These are phyloP conservation scores for Bombus picipes DNA, from an alignment of 1,140 invertebrate species.

Conservation along the genomic window DNA sequence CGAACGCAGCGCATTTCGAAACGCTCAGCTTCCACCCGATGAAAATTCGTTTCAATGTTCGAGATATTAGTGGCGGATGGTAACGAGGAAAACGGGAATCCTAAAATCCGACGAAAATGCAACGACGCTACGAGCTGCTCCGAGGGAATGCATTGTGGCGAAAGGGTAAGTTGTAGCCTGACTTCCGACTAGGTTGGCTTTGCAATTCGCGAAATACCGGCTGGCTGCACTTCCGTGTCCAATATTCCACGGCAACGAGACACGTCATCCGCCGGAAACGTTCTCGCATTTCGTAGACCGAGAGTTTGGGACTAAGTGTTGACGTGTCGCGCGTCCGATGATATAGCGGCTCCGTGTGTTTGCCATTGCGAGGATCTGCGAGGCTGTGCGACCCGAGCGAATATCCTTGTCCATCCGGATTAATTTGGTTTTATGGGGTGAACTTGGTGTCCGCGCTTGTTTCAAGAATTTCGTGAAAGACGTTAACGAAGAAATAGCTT, in stretches of 20 bases:
- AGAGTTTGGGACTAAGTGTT: slow-evolving; percentile 45
- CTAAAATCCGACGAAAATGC: not conserved
- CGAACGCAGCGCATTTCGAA: no score
- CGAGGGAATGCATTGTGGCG: not conserved
- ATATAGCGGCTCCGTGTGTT: slow-evolving; percentile 28
- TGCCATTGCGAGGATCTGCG: not conserved
- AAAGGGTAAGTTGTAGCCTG: not conserved
- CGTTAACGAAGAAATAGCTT: slow-evolving; percentile 41
- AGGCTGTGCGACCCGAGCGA: slow-evolving; percentile 23
- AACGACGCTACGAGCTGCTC: not conserved
- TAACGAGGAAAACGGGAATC: not conserved
- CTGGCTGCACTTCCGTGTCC: slow-evolving; percentile 1
- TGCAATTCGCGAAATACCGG: slow-evolving; percentile 23
- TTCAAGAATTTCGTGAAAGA: slow-evolving; percentile 48
- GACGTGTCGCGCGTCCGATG: slow-evolving; percentile 46
- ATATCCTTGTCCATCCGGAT: slow-evolving; percentile 51
- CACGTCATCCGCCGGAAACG: slow-evolving; percentile 1
- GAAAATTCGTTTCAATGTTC: not conserved
- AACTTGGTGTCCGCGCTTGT: not conserved
- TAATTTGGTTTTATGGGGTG: slow-evolving; percentile 45
- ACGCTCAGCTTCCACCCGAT: not conserved
- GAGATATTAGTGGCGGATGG: not conserved
- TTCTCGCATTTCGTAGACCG: slow-evolving; percentile 34
- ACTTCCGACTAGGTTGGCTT: not conserved
- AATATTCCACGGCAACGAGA: slow-evolving; percentile 21